phyloP scores from a whole-genome alignment of 2,113 vertebrate genomes.

The Polyodon spathula region DNA sequence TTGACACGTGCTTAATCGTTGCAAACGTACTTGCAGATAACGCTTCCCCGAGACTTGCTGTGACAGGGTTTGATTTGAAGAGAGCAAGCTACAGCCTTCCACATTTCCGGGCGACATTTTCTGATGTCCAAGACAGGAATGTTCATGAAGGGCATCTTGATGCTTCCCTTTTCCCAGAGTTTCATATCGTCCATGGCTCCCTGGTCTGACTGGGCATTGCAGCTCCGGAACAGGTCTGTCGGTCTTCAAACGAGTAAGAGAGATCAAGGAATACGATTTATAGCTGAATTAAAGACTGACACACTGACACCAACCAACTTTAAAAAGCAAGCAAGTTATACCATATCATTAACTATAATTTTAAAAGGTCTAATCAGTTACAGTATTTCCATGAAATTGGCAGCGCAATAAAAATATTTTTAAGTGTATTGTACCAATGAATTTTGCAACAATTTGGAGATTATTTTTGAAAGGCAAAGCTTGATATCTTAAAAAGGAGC shows the following conservation, averaged over 20 bases:
- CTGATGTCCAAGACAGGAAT: constrained; percentile 93
- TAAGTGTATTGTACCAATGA: no score
- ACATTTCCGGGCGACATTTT: constrained; percentile 89
- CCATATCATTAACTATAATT: no score
- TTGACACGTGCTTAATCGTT: no score
- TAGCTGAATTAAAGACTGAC: background rate
- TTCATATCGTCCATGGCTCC: constrained; percentile 96
- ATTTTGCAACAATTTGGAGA: no score
- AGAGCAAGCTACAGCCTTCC: constrained; percentile 91
- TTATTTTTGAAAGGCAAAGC: no score
- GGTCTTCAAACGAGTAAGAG: constrained; percentile 58
- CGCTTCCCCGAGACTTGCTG: constrained; percentile 85
- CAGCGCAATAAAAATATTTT: no score
- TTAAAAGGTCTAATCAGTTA: no score
- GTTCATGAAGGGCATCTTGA: constrained; percentile 97
- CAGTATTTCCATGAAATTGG: no score
- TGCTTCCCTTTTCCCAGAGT: constrained; percentile 93
- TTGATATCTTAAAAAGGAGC: no score
- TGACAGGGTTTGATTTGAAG: constrained; percentile 96
- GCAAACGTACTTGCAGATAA: constrained; percentile 88
- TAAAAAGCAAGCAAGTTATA: no score
- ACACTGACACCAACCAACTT: no score
- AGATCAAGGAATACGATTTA: constrained; percentile 16
- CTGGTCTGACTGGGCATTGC: constrained; percentile 91
- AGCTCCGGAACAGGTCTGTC: constrained; percentile 94